A percentile compares a stretch with the other conserved stretches of the same genome.
Conservation (phyloP, 2,797 vertebrate species). For the Acanthis flammea region DNA sequence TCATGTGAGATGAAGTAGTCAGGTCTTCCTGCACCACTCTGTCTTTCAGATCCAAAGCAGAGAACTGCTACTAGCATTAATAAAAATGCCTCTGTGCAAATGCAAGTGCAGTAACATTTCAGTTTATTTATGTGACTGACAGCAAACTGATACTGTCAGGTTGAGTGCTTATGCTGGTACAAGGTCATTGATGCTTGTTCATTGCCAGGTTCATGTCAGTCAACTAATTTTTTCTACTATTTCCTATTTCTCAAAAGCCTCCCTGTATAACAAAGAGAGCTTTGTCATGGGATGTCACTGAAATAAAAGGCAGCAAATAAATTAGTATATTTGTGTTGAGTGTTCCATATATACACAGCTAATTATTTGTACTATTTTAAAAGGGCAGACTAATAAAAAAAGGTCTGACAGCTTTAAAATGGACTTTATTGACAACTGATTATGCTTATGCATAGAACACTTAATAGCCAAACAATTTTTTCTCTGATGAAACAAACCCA, state of each 20-base stretch:
- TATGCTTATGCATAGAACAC: not conserved
- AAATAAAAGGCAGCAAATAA: not conserved
- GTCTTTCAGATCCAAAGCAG: not conserved
- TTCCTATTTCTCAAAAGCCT: not conserved
- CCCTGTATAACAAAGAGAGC: not conserved
- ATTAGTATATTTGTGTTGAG: not conserved
- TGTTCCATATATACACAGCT: not conserved
- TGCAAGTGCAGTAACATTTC: not conserved
- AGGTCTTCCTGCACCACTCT: not conserved
- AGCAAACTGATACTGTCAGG: not conserved
- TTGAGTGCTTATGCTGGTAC: not conserved
- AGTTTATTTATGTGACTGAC: not conserved
- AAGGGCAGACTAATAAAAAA: not conserved
- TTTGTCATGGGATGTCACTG: slow-evolving; percentile 20
- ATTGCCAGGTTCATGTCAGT: not conserved
- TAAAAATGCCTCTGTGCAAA: not conserved
- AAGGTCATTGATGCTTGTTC: not conserved
- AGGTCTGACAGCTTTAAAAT: not conserved
- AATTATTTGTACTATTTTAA: not conserved
- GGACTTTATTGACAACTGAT: not conserved
- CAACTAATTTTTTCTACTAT: not conserved
- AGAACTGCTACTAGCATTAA: not conserved
- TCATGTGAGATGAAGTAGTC: not conserved
- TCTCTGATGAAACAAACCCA: not conserved
- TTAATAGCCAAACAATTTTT: not conserved